Conservation (phyloP, 2,888 invertebrate species). For the Magallana nippona region DNA sequence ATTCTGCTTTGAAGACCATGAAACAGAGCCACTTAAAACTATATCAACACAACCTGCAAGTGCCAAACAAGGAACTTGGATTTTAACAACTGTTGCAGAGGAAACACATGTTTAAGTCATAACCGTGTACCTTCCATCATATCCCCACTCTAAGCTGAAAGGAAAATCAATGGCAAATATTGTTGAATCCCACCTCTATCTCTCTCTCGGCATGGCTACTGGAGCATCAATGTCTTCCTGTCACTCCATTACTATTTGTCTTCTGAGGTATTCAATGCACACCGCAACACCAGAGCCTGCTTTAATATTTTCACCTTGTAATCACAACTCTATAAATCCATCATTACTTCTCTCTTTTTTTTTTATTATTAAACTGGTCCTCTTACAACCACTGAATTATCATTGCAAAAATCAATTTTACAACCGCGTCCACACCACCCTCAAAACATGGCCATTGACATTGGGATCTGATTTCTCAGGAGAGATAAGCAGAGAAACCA, state of each 20-base stretch:
- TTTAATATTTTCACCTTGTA: constrained; percentile 7
- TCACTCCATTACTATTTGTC: constrained; percentile 13
- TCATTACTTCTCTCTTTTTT: neutral
- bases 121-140: constrained; percentile 7
- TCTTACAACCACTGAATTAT: constrained; percentile 12
- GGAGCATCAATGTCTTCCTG: neutral
- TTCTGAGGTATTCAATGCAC: neutral
- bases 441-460: constrained; percentile 30
- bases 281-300: neutral
- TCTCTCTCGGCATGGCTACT: neutral
- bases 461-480: constrained; percentile 6
- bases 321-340: constrained; percentile 16
- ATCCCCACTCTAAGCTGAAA: constrained; percentile 36
- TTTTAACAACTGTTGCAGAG: constrained; percentile 41
- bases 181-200: constrained; percentile 8
- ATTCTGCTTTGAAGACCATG: neutral
- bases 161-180: constrained; percentile 38
- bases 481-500: constrained; percentile 17
- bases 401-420: constrained; percentile 32
- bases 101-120: constrained; percentile 40
- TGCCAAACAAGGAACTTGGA: constrained; percentile 21
- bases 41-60: constrained; percentile 24
- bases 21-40: constrained; percentile 7
- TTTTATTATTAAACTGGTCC: neutral
- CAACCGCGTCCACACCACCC: constrained; percentile 4